phyloP scores from a whole-genome alignment of 1,140 invertebrate genomes.

The Galendromus occidentalis region DNA sequence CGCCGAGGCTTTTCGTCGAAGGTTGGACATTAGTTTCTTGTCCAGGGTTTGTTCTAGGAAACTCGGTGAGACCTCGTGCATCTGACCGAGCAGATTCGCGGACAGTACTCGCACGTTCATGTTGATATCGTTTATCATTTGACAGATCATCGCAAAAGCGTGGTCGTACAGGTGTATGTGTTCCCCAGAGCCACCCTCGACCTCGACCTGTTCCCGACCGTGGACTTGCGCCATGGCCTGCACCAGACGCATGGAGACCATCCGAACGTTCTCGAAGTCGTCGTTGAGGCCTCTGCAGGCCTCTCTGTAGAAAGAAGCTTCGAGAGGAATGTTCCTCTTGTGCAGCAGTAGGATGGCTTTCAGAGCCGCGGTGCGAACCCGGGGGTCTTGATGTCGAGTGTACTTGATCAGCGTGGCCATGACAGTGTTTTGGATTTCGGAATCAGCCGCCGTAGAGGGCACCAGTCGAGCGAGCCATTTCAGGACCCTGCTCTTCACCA shows the following conservation, averaged over 20 bases:
- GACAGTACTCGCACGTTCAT: constrained; percentile 50
- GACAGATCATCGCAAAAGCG: constrained; percentile 86
- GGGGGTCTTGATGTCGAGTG: constrained; percentile 65
- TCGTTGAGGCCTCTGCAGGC: constrained; percentile 63
- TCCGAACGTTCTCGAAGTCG: constrained; percentile 80
- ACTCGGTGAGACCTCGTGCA: constrained; percentile 61
- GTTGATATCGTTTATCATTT: constrained; percentile 74
- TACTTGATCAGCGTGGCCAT: constrained; percentile 43
- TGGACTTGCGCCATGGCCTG: constrained; percentile 40
- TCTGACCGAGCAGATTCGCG: constrained; percentile 45
- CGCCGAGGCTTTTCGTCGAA: constrained; percentile 42
- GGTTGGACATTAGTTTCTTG: constrained; percentile 95
- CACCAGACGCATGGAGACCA: constrained; percentile 61
- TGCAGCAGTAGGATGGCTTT: constrained; percentile 52
- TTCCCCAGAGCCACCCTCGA: constrained; percentile 23
- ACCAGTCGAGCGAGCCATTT: not conserved
- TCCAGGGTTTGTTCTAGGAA: constrained; percentile 90
- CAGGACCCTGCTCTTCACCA: not conserved
- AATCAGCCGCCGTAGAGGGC: not conserved
- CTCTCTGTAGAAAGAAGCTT: constrained; percentile 53
- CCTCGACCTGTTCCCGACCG: constrained; percentile 17
- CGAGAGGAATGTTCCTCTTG: constrained; percentile 52
- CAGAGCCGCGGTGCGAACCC: constrained; percentile 67
- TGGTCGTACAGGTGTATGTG: constrained; percentile 65
- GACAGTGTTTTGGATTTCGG: constrained; percentile 26